These are phyloP conservation scores for Leucoraja ocellata DNA, from an alignment of 2,797 vertebrate species.

Conservation along the genomic window DNA sequence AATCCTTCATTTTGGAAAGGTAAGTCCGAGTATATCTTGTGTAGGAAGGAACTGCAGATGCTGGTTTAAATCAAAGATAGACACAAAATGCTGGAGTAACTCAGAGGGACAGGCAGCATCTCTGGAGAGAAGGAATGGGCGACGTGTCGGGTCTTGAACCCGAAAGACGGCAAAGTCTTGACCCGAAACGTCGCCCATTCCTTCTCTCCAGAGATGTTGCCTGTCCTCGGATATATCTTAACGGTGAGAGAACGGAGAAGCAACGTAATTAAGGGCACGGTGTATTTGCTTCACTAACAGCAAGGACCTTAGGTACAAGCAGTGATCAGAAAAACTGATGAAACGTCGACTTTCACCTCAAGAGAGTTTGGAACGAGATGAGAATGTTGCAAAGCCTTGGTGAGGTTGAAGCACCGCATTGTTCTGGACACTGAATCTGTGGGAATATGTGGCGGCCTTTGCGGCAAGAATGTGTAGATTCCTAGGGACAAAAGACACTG, in stretches of 20 bases:
- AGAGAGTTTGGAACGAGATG: neutral
- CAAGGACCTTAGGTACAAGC: neutral
- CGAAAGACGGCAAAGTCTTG: no score
- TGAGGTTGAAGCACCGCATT: neutral
- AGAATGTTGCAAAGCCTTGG: neutral
- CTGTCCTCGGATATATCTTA: neutral
- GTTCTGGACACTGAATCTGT: neutral
- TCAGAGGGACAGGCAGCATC: no score
- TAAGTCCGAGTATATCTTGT: no score
- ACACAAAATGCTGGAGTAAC: no score
- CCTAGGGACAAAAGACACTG: no score
- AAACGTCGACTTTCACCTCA: neutral
- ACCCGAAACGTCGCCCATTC: no score
- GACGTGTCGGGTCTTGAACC: no score
- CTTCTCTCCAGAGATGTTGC: no score
- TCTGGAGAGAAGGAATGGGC: no score
- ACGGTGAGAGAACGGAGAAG: neutral
- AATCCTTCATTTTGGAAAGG: neutral
- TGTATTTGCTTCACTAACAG: neutral
- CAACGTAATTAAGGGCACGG: neutral
- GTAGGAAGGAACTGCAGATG: no score
- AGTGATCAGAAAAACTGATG: neutral
- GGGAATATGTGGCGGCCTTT: neutral
- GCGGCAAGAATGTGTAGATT: neutral
- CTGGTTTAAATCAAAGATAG: no score